These are phyloP conservation scores for Acleris sparsana DNA, from an alignment of 2,888 invertebrate genomes.

Conservation along the genomic window DNA sequence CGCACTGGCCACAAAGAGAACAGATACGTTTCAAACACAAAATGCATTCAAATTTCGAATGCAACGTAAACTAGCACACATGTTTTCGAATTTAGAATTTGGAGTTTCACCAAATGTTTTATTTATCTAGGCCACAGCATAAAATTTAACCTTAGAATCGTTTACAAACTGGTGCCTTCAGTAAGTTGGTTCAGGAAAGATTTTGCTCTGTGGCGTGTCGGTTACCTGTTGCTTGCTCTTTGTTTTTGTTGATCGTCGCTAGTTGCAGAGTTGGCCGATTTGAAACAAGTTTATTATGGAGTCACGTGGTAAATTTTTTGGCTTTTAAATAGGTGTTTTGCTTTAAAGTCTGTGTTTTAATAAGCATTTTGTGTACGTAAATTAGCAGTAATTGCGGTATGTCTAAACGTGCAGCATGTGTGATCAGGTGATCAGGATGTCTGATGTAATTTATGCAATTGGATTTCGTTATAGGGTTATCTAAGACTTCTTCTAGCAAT, in stretches of 20 bases:
- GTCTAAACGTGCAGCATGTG: no score
- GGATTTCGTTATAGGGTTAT: no score
- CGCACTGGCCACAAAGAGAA: not conserved
- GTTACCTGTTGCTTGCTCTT: conserved; percentile 71
- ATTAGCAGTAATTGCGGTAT: no score
- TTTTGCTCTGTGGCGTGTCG: conserved; percentile 15
- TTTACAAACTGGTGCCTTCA: conserved; percentile 38
- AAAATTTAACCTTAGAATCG: conserved; percentile 28
- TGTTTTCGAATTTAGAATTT: conserved; percentile 51
- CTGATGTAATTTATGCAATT: no score
- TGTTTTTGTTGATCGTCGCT: conserved; percentile 72
- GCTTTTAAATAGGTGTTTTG: conserved; percentile 1
- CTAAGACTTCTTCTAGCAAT: no score
- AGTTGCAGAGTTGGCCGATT: conserved; percentile 56
- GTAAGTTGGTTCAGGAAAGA: conserved; percentile 15
- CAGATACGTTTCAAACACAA: conserved; percentile 8
- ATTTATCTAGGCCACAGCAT: conserved; percentile 42
- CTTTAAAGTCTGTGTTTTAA: not conserved
- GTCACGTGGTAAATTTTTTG: conserved; percentile 37
- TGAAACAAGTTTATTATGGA: conserved; percentile 44
- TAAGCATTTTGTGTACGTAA: no score
- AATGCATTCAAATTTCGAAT: conserved; percentile 41
- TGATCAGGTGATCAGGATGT: no score
- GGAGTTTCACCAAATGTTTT: conserved; percentile 34
- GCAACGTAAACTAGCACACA: conserved; percentile 42